Conservation (phyloP, 1,140 invertebrate species). For the Papilio helenus region DNA sequence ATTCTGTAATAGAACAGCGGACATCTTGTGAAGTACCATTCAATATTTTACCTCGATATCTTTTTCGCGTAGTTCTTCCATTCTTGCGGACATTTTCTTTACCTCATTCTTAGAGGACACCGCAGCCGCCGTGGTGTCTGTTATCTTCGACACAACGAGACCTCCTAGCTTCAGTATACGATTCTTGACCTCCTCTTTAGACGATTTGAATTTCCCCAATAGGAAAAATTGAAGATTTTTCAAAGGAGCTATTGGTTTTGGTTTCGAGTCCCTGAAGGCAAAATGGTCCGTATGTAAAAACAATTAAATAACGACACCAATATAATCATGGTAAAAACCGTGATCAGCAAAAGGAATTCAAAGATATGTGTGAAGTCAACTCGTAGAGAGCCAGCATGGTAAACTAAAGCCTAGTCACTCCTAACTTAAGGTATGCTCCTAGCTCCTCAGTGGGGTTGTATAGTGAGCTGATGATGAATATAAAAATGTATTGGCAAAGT, state of each 20-base stretch:
- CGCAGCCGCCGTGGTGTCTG: constrained; percentile 87
- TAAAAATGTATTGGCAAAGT: constrained; percentile 5
- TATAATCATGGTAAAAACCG: too few relatives aligned
- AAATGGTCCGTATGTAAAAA: not conserved
- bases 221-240: constrained; percentile 92
- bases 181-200: constrained; percentile 87
- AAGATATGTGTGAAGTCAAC: too few relatives aligned
- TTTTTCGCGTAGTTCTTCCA: constrained; percentile 86
- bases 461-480: too few relatives aligned
- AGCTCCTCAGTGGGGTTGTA: too few relatives aligned
- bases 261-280: constrained; percentile 67
- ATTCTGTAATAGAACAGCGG: not conserved
- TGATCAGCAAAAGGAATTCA: too few relatives aligned
- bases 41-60: constrained; percentile 88
- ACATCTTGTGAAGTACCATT: not conserved
- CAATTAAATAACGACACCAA: too few relatives aligned
- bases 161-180: constrained; percentile 91
- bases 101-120: constrained; percentile 89
- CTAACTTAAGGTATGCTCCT: too few relatives aligned
- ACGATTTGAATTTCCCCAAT: constrained; percentile 84
- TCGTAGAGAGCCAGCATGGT: too few relatives aligned
- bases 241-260: constrained; percentile 86
- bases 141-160: constrained; percentile 86
- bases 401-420: too few relatives aligned
- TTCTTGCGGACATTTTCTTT: constrained; percentile 86